Conservation (phyloP, 2,797 vertebrate genomes). For the Dendrocincla tyrannina region DNA sequence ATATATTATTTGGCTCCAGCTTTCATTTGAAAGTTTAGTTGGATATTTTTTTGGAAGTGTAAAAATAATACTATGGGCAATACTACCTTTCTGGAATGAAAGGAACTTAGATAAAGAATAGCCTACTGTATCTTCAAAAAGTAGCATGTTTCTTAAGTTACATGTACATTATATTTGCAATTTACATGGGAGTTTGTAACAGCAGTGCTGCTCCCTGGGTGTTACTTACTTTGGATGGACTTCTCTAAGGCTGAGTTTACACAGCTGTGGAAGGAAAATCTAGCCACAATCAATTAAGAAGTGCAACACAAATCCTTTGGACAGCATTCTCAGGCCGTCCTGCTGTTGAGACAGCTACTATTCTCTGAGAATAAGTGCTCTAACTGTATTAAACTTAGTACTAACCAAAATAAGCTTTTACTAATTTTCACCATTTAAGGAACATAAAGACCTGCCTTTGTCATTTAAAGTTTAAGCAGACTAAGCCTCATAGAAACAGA, state of each 20-base stretch:
- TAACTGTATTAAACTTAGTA: slow-evolving; percentile 48
- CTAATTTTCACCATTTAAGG: slow-evolving; percentile 65
- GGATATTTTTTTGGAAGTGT: slow-evolving; percentile 7
- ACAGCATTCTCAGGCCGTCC: slow-evolving; percentile 55
- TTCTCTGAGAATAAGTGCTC: neutral
- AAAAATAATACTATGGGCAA: neutral
- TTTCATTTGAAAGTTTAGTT: slow-evolving; percentile 16
- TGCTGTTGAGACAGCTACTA: slow-evolving; percentile 48
- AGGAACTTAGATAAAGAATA: slow-evolving; percentile 52
- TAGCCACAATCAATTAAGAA: slow-evolving; percentile 60
- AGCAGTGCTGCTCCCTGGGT: slow-evolving; percentile 26
- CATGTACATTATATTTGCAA: slow-evolving; percentile 57
- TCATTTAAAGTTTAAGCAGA: slow-evolving; percentile 61
- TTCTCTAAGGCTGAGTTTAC: slow-evolving; percentile 68
- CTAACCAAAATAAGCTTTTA: slow-evolving; percentile 68
- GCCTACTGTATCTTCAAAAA: slow-evolving; percentile 45
- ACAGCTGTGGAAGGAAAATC: slow-evolving; percentile 72
- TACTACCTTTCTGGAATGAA: slow-evolving; percentile 34
- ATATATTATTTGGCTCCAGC: neutral
- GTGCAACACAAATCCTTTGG: slow-evolving; percentile 35
- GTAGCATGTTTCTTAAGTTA: slow-evolving; percentile 32
- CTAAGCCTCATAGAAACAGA: slow-evolving; percentile 62
- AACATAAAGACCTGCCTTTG: slow-evolving; percentile 62
- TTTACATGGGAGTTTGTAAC: slow-evolving; percentile 72
- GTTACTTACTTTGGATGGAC: slow-evolving; percentile 56